phyloP scores from a whole-genome alignment of 2,888 invertebrate genomes.

The Merodon equestris region DNA sequence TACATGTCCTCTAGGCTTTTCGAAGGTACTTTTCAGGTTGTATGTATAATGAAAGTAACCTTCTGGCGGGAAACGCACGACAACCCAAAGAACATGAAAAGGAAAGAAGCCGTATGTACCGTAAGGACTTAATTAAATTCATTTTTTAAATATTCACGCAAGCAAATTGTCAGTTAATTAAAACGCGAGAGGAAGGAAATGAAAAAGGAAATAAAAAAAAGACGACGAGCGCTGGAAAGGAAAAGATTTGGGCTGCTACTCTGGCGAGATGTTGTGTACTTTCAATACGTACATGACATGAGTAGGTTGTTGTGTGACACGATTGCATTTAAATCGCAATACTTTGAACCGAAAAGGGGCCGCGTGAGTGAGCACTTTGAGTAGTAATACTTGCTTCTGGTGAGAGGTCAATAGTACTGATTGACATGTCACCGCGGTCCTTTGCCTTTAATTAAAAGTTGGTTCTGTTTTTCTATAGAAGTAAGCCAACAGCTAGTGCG shows the following conservation, averaged over 20 bases:
- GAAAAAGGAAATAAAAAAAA: neutral
- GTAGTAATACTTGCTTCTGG: constrained; percentile 45
- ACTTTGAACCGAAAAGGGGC: constrained; percentile 15
- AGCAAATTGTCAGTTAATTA: constrained; percentile 70
- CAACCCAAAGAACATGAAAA: constrained; percentile 28
- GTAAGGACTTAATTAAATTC: constrained; percentile 76
- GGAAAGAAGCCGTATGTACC: constrained; percentile 19
- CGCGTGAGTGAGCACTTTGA: constrained; percentile 33
- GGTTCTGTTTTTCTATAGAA: too few relatives aligned
- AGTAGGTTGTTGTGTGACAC: constrained; percentile 50
- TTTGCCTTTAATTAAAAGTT: too few relatives aligned
- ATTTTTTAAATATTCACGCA: constrained; percentile 71
- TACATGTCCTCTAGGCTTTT: constrained; percentile 44
- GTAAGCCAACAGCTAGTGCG: too few relatives aligned
- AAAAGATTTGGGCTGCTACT: constrained; percentile 36
- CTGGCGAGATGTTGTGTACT: constrained; percentile 35
- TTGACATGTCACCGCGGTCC: too few relatives aligned
- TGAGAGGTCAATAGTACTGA: neutral
- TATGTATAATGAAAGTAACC: too few relatives aligned
- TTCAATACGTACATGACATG: constrained; percentile 52
- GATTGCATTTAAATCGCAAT: constrained; percentile 38
- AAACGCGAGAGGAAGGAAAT: neutral
- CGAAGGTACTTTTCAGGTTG: constrained; percentile 42
- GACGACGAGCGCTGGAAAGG: neutral
- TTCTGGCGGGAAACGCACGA: too few relatives aligned